Evolutionary conservation across 2,888 invertebrate species (phyloP), one percentile per base, ranked within the genome.

Genomic region (Xestia sexstrigata): DNA sequence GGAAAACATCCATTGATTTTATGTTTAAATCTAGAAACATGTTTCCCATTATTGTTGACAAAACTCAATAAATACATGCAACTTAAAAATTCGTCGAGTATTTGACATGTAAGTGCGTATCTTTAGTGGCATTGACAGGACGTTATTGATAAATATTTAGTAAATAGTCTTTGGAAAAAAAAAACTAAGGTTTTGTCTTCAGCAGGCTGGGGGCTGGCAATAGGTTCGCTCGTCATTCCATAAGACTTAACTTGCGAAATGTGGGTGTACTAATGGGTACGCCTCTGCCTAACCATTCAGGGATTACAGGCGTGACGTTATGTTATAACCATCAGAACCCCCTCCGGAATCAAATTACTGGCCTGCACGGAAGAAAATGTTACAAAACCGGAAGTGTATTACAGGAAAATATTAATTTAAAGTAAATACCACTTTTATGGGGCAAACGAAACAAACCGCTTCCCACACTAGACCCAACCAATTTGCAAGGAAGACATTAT

Each of bases 401-500:
- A n/a, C 5, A 26, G n/a, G 15, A 35, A 55, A 75, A 72, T 67
- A 70, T 74, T 45, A 73, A 71, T 9, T 35, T 74, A 74, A 71
- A 60, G 42, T 66, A 81, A 72, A 71, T 13, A 63, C 71, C 42
- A 60, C 35, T 49, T 52, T 35, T 35, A 65, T n/a, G n/a, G 0
- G 5, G 42, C 26, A 58, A 60, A 60, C 60, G 67, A 74, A 86
- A 72, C 72, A 75, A 70, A 74, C 35, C 30, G 60, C 13, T 70
- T 74, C 20, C 49, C 23, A 63, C 42, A 69, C 42, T 49, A 45
- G 55, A 62, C 47, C 73, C 70, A 62, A 60, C 65, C 83, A 86
- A 84, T 86, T 86, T 83, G 70, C 72, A 70, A 75, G 60, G 39
- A 49, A 63, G 42, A 47, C 79, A 83, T 83, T 86, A 84, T 68